These are phyloP conservation scores for Barnardius zonarius DNA, from an alignment of 2,113 vertebrate species.

Conservation along the genomic window DNA sequence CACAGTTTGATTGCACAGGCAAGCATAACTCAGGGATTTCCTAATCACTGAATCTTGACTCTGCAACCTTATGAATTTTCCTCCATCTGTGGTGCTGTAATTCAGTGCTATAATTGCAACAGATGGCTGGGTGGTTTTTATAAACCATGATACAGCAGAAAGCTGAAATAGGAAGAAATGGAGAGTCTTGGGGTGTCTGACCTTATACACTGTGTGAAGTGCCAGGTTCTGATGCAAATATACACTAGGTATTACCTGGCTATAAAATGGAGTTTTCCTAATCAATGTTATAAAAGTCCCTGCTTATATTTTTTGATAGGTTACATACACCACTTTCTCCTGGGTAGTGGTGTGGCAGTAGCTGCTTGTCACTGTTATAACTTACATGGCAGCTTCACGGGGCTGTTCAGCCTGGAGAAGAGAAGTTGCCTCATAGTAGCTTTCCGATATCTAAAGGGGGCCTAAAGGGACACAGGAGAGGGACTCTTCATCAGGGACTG, in stretches of 20 bases:
- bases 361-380: background rate
- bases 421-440: background rate
- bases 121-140: background rate
- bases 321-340: background rate
- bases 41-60: conserved; percentile 41
- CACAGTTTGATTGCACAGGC: background rate
- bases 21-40: conserved; percentile 24
- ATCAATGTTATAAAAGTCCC: background rate
- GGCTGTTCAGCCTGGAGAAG: background rate
- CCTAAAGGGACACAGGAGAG: background rate
- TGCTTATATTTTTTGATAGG: background rate
- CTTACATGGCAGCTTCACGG: background rate
- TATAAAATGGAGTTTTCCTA: background rate
- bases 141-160: conserved; percentile 8
- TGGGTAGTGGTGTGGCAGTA: background rate
- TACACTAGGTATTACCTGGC: background rate
- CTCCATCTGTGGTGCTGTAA: conserved; percentile 54
- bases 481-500: background rate
- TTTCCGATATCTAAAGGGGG: background rate
- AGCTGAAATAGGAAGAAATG: background rate
- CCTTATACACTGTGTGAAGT: background rate
- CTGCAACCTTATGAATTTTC: conserved; percentile 7
- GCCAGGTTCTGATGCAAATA: background rate
- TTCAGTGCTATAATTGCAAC: conserved; percentile 24
- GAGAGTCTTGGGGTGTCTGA: background rate